These are phyloP conservation scores for Agonopterix heracliana DNA, from an alignment of 2,888 invertebrate species.

Conservation along the genomic window DNA sequence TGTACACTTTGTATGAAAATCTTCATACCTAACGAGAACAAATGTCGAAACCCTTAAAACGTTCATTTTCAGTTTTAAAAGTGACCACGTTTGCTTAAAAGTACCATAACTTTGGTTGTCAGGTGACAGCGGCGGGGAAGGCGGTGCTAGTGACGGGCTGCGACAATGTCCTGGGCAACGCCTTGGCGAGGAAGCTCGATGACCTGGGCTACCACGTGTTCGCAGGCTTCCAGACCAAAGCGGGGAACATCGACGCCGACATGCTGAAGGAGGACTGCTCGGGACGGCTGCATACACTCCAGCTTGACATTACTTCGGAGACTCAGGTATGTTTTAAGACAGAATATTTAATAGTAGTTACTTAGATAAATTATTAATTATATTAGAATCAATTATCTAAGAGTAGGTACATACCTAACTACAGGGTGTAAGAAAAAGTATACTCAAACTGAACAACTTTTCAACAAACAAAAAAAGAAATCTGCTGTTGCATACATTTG, in stretches of 20 bases:
- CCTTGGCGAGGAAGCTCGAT: constrained; percentile 86
- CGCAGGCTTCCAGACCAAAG: constrained; percentile 85
- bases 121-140: constrained; percentile 90
- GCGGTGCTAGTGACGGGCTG: constrained; percentile 91
- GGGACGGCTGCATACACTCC: constrained; percentile 82
- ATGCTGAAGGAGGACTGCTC: constrained; percentile 87
- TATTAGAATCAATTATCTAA: no score
- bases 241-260: constrained; percentile 81
- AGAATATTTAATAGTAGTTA: not conserved
- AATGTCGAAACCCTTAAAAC: no score
- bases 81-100: not conserved
- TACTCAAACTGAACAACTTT: no score
- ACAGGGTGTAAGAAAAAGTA: no score
- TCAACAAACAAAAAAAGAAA: no score
- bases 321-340: constrained; percentile 64
- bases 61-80: no score
- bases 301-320: constrained; percentile 89
- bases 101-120: constrained; percentile 9
- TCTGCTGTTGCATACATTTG: no score
- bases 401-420: no score
- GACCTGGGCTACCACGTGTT: constrained; percentile 92
- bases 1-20: no score
- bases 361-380: no score
- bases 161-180: constrained; percentile 84
- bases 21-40: no score